Percentiles rank a stretch among this genome's conserved stretches.
phyloP scores from a whole-genome alignment of 1,140 invertebrate species.

The Calephelis virginiensis region DNA sequence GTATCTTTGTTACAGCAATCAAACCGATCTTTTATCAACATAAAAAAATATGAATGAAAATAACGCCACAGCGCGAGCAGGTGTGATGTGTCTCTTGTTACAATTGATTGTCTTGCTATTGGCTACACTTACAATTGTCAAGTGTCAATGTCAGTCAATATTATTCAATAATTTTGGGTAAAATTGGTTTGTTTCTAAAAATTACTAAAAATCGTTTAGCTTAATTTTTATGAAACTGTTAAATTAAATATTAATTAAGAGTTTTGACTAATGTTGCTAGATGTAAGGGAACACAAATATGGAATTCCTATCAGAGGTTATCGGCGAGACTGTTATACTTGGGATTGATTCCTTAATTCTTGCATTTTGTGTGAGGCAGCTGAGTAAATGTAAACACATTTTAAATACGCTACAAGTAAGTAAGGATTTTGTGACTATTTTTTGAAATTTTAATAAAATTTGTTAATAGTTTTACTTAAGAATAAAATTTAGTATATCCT shows the following conservation, averaged over 20 bases:
- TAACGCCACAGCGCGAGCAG: no score
- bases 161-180: not conserved
- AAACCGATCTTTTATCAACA: no score
- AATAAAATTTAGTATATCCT: no score
- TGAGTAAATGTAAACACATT: conserved; percentile 84
- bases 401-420: conserved; percentile 82
- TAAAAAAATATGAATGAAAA: no score
- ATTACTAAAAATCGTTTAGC: not conserved
- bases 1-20: no score
- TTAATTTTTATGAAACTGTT: not conserved
- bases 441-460: no score
- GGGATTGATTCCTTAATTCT: conserved; percentile 86
- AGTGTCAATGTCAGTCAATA: no score
- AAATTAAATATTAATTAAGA: not conserved
- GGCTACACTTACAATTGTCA: no score
- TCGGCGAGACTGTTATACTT: conserved; percentile 83
- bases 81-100: no score
- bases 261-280: not conserved
- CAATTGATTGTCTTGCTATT: no score
- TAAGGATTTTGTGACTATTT: not conserved
- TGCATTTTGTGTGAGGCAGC: conserved; percentile 84
- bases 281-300: conserved; percentile 34
- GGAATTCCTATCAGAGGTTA: conserved; percentile 71
- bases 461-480: no score
- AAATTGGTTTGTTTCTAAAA: conserved; percentile 2